Evolutionary conservation across 2,113 vertebrate species (phyloP).

Genomic region (zebrafish (Danio rerio)): DNA sequence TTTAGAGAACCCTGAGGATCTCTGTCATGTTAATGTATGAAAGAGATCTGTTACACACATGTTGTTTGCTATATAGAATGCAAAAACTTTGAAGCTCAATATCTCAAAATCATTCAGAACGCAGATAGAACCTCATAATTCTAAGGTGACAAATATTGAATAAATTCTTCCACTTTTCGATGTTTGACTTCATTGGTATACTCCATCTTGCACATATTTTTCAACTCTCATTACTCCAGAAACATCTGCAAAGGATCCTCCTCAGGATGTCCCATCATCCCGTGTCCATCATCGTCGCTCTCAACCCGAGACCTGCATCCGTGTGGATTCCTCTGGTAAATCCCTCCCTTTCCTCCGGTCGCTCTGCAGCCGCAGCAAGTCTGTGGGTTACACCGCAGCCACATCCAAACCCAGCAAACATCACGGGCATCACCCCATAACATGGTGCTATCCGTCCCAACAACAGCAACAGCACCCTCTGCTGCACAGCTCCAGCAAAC

Average conservation of each 20-base stretch:
- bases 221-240: slow-evolving; percentile 47
- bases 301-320: slow-evolving; percentile 47
- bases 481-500: slow-evolving; percentile 73
- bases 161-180: too few species aligned
- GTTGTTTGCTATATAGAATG: too few species aligned
- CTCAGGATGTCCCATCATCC: neutral
- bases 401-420: slow-evolving; percentile 55
- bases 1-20: too few species aligned
- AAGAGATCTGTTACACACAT: too few species aligned
- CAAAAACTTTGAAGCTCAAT: too few species aligned
- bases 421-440: slow-evolving; percentile 57
- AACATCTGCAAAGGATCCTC: slow-evolving; percentile 29
- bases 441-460: slow-evolving; percentile 56
- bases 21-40: too few species aligned
- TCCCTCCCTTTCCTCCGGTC: slow-evolving; percentile 41
- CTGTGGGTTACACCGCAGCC: slow-evolving; percentile 64
- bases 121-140: too few species aligned
- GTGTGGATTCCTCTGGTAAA: slow-evolving; percentile 34
- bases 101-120: too few species aligned
- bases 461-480: slow-evolving; percentile 77
- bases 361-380: slow-evolving; percentile 68
- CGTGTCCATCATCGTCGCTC: slow-evolving; percentile 49
- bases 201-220: neutral
- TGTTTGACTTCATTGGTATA: too few species aligned
- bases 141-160: too few species aligned